These are phyloP conservation scores for Ceyx erithaca DNA, from an alignment of 2,797 vertebrate genomes.

Conservation along the genomic window DNA sequence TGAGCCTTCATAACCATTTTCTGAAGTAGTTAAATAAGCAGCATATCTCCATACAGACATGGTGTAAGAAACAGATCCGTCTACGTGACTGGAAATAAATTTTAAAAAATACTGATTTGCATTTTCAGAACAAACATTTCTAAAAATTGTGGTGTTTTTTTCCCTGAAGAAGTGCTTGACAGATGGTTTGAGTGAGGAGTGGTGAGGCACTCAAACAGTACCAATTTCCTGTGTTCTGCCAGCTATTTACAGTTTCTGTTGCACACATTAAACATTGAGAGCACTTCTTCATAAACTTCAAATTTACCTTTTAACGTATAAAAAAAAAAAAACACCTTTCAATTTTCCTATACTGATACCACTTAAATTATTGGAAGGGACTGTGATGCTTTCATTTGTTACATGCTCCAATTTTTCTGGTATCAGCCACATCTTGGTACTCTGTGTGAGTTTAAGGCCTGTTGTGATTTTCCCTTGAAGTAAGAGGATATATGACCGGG, in stretches of 20 bases:
- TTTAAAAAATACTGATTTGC: conserved; percentile 39
- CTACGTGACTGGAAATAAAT: conserved; percentile 3
- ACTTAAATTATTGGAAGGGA: background rate
- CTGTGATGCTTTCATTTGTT: background rate
- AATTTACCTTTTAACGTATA: conserved; percentile 10
- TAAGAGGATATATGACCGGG: background rate
- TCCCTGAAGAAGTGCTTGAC: conserved; percentile 64
- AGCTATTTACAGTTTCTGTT: conserved; percentile 74
- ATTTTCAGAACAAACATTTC: conserved; percentile 69
- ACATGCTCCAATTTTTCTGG: background rate
- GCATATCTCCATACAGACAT: background rate
- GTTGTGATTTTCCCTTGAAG: background rate
- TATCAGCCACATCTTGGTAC: background rate
- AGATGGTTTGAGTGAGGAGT: conserved; percentile 74
- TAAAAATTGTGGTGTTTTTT: conserved; percentile 65
- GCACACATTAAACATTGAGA: conserved; percentile 56
- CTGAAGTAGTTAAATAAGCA: conserved; percentile 7
- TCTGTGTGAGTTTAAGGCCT: background rate
- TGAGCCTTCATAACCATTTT: background rate
- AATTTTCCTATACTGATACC: background rate
- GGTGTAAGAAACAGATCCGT: conserved; percentile 1
- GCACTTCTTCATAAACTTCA: conserved; percentile 60
- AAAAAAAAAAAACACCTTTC: background rate
- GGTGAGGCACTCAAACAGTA: conserved; percentile 58
- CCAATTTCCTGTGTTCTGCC: conserved; percentile 69